These are phyloP conservation scores for Morone chrysops DNA, from an alignment of 2,113 vertebrate genomes.

Conservation along the genomic window DNA sequence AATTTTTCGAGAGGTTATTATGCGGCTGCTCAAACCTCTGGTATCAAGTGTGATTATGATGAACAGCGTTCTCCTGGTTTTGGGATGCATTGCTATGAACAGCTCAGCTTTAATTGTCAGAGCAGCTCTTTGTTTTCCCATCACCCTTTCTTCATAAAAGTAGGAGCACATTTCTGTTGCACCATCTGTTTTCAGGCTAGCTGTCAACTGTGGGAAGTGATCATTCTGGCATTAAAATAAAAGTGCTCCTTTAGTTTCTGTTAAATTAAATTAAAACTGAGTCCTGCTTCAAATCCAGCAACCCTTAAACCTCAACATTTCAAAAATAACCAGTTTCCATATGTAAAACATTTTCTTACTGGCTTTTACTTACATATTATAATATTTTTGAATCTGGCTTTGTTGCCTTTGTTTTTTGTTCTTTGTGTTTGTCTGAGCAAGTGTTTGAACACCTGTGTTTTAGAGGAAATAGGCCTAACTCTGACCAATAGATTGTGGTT, in stretches of 20 bases:
- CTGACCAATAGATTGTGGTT: conserved; percentile 38
- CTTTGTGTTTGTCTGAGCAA: conserved; percentile 8
- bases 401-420: conserved; percentile 30
- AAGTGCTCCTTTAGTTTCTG: conserved; percentile 42
- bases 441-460: conserved; percentile 40
- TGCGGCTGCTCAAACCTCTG: conserved; percentile 60
- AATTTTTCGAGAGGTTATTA: conserved; percentile 50
- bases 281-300: conserved; percentile 15
- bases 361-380: no score
- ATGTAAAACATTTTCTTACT: neutral
- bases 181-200: conserved; percentile 76
- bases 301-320: neutral
- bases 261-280: conserved; percentile 49
- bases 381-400: neutral
- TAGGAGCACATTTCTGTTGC: conserved; percentile 60
- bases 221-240: conserved; percentile 67
- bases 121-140: conserved; percentile 68
- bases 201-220: conserved; percentile 66
- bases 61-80: conserved; percentile 51
- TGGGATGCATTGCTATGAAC: conserved; percentile 33
- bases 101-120: conserved; percentile 65
- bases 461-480: conserved; percentile 42
- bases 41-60: conserved; percentile 51
- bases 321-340: neutral
- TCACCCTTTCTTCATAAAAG: conserved; percentile 66